Conservation (phyloP, 2,888 invertebrate species). For the Callimorpha dominula region DNA sequence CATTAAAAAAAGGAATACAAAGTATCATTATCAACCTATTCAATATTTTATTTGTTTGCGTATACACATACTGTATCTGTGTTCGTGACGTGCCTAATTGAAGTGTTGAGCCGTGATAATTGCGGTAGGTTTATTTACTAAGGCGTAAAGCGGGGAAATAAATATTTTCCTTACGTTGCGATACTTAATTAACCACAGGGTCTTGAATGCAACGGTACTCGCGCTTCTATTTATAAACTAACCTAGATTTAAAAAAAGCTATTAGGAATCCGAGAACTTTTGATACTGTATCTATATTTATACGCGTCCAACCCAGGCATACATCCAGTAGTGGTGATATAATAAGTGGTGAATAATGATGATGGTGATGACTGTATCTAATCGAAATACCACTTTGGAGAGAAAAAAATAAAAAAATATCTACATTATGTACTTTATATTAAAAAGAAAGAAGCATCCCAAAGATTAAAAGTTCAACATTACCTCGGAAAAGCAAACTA, state of each 20-base stretch:
- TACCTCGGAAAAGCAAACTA: constrained; percentile 4
- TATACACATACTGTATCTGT: constrained; percentile 19
- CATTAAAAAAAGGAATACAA: not conserved
- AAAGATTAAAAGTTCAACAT: constrained; percentile 4
- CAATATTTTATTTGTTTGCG: not conserved
- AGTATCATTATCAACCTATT: no score
- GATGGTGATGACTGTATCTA: no score
- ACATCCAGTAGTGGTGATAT: no score
- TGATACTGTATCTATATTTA: not conserved
- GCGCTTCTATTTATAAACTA: not conserved
- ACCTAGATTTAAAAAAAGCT: not conserved
- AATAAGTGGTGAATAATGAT: no score
- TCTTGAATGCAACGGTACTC: no score
- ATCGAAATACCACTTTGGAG: no score
- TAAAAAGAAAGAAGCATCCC: not conserved
- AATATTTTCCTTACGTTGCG: not conserved
- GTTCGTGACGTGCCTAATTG: constrained; percentile 22
- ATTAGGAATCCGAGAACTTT: not conserved
- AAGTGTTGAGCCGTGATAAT: constrained; percentile 13
- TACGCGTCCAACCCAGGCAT: no score
- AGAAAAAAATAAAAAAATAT: no score
- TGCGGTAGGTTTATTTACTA: constrained; percentile 11
- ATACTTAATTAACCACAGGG: not conserved
- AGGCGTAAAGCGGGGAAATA: not conserved
- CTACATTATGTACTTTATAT: not conserved